Conservation (phyloP, 1,140 invertebrate genomes). For the Camponotus vicinus region DNA sequence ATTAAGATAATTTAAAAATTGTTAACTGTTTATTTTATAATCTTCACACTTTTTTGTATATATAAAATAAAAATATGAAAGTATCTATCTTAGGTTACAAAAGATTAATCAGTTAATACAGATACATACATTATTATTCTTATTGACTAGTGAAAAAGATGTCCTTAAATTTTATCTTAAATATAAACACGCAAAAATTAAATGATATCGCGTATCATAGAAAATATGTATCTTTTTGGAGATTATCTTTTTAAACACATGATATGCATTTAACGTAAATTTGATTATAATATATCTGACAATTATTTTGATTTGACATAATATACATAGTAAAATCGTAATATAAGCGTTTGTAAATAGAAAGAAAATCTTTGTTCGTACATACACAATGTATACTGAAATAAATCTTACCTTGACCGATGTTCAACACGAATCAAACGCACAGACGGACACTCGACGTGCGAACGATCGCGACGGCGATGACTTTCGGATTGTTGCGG, state of each 20-base stretch:
- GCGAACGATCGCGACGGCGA: conserved; percentile 51
- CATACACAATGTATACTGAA: neutral
- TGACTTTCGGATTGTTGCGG: conserved; percentile 47
- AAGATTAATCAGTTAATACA: too few species aligned
- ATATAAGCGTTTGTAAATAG: neutral
- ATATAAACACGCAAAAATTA: neutral
- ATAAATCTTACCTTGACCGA: conserved; percentile 57
- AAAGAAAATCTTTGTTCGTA: neutral
- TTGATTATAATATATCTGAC: neutral
- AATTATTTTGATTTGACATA: neutral
- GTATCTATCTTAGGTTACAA: too few species aligned
- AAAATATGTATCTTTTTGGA: too few species aligned
- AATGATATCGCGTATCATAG: neutral
- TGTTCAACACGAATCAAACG: neutral
- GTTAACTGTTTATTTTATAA: too few species aligned
- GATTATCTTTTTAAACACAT: neutral
- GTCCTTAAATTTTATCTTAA: neutral
- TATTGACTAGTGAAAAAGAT: too few species aligned
- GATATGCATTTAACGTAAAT: neutral
- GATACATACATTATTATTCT: too few species aligned
- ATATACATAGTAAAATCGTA: neutral
- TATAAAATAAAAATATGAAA: too few species aligned
- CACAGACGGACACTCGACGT: neutral
- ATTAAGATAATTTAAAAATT: too few species aligned
- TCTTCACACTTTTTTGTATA: too few species aligned